Base-by-base conservation (phyloP, 2,888 invertebrate species). In the Leucozona laternaria region DNA sequence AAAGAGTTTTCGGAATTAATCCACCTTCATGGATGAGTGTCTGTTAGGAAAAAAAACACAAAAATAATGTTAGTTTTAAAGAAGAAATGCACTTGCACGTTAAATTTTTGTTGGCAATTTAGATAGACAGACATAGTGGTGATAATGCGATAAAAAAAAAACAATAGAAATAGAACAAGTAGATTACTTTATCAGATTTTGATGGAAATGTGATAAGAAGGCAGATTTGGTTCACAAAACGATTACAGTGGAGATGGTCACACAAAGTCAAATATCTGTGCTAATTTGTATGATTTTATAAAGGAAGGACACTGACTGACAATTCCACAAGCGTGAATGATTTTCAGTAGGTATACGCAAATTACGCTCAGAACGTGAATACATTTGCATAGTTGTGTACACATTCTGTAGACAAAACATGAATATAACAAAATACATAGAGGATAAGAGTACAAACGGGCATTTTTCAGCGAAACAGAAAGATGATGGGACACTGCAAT, bases 21-120 rank as follows among this genome's bases (percentile, higher is more conserved):
- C 97, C 97, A 10, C 98, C 98, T 91, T 97, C 97, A 90, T 96
- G 95, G 60, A 97, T 96, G 92, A 95, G 95, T 62, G 96, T 96
- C 97, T 97, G 91, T 79, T 92, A 78, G 25, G 60, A 28, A 73
- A 88, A 72, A 75, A 28, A 73, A 88, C 70, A 75, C 55, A 64
- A 84, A 17, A 66, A n/a, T 57, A 45, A 60, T 64, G 7, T 20
- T 73, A 11, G 6, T 11, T 17, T 50, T n/a, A n/a, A 40, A 11
- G 7, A 15, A 25, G 28, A 4, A 25, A 15, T 13, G 22, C n/a
- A 43, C 7, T 7, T 48, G 11, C 15, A 6, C 15, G 10, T 50
- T 5, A 13, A 13, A 22, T 50, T 25, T 53, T 15, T 50, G 11
- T 3, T 50, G 1, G 80, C 77, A 78, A 78, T 70, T 77, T 62